Percentiles rank a stretch among this genome's conserved stretches.
These are phyloP conservation scores for Cyphomyrus discorhynchus DNA, from an alignment of 2,113 vertebrate genomes.

Conservation along the genomic window DNA sequence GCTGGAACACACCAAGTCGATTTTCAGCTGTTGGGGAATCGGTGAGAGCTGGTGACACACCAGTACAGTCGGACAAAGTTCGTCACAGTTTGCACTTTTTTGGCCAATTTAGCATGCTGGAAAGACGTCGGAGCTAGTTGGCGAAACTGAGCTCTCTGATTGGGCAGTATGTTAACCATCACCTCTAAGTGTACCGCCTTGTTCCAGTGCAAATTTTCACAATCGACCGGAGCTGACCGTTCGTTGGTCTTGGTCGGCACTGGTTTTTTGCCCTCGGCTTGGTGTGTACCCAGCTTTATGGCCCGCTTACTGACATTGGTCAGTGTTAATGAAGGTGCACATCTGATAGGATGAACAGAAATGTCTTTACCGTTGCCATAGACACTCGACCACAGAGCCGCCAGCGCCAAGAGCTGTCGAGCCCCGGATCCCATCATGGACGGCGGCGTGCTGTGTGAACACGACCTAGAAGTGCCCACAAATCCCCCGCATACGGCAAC, in stretches of 20 bases:
- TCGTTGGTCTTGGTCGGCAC: not conserved
- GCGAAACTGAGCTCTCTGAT: not conserved
- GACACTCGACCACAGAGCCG: constrained; percentile 21
- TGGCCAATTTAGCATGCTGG: not conserved
- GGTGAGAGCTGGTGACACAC: not conserved
- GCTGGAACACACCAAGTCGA: not conserved
- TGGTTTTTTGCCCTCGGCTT: not conserved
- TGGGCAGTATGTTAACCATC: not conserved
- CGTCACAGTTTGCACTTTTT: not conserved
- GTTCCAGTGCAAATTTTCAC: not conserved
- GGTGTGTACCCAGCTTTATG: not conserved
- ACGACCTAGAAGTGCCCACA: not conserved
- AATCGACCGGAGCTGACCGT: not conserved
- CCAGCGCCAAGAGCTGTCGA: constrained; percentile 25
- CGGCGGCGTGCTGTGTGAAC: not conserved
- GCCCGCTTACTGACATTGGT: not conserved
- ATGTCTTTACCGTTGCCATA: constrained; percentile 38
- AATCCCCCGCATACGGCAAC: not conserved
- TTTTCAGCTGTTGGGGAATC: not conserved
- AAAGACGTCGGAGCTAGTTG: not conserved
- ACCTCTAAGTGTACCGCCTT: not conserved
- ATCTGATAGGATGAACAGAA: not conserved
- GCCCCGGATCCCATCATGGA: constrained; percentile 26
- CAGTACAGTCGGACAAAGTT: not conserved
- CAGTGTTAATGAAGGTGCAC: not conserved